Conservation (phyloP, 2,797 vertebrate genomes). For the Scolopax bukidnonensis region DNA sequence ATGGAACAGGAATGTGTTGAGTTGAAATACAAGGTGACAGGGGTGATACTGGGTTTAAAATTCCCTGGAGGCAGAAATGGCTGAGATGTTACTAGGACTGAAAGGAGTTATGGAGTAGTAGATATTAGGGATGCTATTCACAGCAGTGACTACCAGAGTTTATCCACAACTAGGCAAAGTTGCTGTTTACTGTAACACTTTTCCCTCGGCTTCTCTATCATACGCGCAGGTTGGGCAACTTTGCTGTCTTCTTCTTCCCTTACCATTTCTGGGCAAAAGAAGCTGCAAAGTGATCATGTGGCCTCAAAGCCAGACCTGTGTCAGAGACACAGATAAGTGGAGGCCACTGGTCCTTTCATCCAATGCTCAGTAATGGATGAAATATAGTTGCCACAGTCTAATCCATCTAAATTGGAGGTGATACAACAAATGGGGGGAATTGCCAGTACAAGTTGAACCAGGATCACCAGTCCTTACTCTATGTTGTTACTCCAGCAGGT, state of each 20-base stretch:
- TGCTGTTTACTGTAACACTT: neutral
- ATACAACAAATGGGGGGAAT: neutral
- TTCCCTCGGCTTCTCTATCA: neutral
- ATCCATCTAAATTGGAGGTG: neutral
- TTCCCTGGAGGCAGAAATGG: neutral
- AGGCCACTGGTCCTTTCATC: neutral
- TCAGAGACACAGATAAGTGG: neutral
- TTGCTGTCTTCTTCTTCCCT: neutral
- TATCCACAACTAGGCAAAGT: neutral
- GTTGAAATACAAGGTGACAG: neutral
- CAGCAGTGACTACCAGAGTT: neutral
- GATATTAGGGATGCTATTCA: neutral
- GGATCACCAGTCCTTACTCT: neutral
- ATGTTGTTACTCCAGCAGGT: neutral
- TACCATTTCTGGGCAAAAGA: neutral
- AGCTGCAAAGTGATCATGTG: rapidly evolving
- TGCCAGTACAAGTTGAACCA: neutral
- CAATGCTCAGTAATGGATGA: neutral
- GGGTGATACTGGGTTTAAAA: neutral
- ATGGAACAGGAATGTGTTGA: neutral
- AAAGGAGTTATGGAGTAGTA: neutral
- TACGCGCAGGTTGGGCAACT: neutral
- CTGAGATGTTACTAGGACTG: neutral
- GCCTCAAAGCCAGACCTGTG: rapidly evolving
- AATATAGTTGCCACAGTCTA: neutral